Percentiles rank a stretch among this genome's conserved stretches.
Evolutionary conservation across 2,888 invertebrate species (phyloP).

Genomic region (Parnassius apollo): DNA sequence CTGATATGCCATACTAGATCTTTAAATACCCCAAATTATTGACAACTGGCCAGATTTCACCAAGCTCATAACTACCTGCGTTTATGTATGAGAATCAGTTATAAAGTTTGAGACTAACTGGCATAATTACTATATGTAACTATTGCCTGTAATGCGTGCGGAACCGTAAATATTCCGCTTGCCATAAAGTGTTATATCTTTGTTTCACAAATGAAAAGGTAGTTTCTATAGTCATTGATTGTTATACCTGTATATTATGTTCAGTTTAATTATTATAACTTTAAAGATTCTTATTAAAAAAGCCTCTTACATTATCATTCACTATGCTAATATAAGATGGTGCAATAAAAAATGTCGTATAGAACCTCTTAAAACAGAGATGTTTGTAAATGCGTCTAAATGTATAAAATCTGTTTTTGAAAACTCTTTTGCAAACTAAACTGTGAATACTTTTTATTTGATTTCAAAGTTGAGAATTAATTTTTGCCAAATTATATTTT

Average conservation of each 20-base stretch:
- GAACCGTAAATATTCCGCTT: constrained; percentile 10
- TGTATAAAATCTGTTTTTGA: not conserved
- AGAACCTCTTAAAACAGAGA: constrained; percentile 11
- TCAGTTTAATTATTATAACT: constrained; percentile 4
- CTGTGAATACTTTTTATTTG: too few species aligned
- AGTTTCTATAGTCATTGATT: constrained; percentile 13
- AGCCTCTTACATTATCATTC: constrained; percentile 23
- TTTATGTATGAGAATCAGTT: not conserved
- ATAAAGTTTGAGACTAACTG: not conserved
- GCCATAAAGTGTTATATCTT: constrained; percentile 20
- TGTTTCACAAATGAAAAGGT: not conserved
- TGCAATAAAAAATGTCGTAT: constrained; percentile 9
- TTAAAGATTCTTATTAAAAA: constrained; percentile 5
- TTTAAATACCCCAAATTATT: constrained; percentile 32
- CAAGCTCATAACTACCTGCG: not conserved
- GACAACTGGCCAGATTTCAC: constrained; percentile 6
- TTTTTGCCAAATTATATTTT: too few species aligned
- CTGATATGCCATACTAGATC: constrained; percentile 75
- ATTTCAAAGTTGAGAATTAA: too few species aligned
- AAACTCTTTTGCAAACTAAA: too few species aligned
- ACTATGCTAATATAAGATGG: constrained; percentile 23
- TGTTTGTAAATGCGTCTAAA: constrained; percentile 6
- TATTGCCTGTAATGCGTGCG: constrained; percentile 3
- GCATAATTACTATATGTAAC: not conserved
- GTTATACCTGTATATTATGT: constrained; percentile 11